These are phyloP conservation scores for Caenorhabditis parvicauda DNA, from an alignment of 2,888 invertebrate species.

Conservation along the genomic window DNA sequence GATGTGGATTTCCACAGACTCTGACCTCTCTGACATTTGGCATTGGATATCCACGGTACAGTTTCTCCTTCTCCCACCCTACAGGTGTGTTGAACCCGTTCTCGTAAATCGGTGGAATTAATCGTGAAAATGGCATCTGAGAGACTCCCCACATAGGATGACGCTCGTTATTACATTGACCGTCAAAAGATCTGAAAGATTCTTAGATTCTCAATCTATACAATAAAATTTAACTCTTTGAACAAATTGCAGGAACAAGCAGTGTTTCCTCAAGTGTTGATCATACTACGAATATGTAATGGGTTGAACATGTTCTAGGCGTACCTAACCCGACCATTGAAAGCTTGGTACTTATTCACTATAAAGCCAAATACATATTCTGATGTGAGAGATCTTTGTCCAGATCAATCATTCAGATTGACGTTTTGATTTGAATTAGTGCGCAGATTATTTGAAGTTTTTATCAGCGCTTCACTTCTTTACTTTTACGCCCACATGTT, in stretches of 20 bases:
- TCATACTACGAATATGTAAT: too few relatives aligned
- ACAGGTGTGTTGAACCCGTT: slow-evolving; percentile 94
- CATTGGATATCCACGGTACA: slow-evolving; percentile 77
- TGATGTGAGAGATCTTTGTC: neutral
- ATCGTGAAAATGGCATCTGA: slow-evolving; percentile 67
- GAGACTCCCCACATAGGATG: slow-evolving; percentile 81
- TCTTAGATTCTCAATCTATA: too few relatives aligned
- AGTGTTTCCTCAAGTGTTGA: too few relatives aligned
- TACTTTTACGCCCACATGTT: neutral
- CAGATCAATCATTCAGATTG: too few relatives aligned
- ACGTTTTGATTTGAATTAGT: too few relatives aligned
- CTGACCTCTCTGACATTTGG: slow-evolving; percentile 39
- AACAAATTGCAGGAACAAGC: too few relatives aligned
- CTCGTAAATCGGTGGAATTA: slow-evolving; percentile 80
- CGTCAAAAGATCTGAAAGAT: slow-evolving; percentile 85
- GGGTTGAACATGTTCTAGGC: too few relatives aligned
- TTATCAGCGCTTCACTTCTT: neutral
- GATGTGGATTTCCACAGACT: neutral
- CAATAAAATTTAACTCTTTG: neutral
- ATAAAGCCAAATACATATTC: neutral
- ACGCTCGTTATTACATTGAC: slow-evolving; percentile 89
- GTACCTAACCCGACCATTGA: too few relatives aligned
- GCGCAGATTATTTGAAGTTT: neutral
- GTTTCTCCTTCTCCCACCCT: slow-evolving; percentile 81
- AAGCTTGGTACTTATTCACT: too few relatives aligned